Percentiles rank a stretch among this genome's conserved stretches.
Conservation (phyloP, 2,113 vertebrate species). For the Sitta europaea region DNA sequence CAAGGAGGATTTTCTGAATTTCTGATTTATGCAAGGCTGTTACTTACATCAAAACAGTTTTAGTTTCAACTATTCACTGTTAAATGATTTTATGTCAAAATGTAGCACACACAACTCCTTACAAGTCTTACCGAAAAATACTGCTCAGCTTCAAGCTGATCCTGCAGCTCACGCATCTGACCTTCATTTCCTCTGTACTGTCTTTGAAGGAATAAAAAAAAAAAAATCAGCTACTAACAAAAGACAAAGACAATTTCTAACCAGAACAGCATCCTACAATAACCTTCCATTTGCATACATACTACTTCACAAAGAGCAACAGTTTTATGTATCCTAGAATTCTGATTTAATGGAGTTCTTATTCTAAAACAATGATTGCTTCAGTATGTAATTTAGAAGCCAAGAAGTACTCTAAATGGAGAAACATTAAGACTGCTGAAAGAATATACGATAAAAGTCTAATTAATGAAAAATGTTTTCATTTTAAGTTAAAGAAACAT, state of each 20-base stretch:
- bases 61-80: background rate
- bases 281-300: background rate
- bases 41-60: background rate
- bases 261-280: background rate
- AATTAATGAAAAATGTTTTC: background rate
- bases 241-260: background rate
- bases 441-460: background rate
- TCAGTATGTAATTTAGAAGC: background rate
- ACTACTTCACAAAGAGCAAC: background rate
- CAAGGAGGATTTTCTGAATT: background rate
- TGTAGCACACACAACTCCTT: background rate
- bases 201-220: slow-evolving; percentile 71
- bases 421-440: background rate
- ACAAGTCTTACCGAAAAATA: slow-evolving; percentile 92
- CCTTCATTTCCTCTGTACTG: slow-evolving; percentile 98
- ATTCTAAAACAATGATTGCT: background rate
- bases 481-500: background rate
- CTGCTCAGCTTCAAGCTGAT: slow-evolving; percentile 98
- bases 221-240: background rate
- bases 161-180: slow-evolving; percentile 98
- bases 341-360: background rate
- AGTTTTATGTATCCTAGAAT: background rate
- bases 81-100: background rate
- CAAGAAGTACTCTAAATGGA: background rate
- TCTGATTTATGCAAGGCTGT: background rate